Evolutionary conservation across 2,797 vertebrate genomes (phyloP).

Genomic region (Syndactyla subalaris): DNA sequence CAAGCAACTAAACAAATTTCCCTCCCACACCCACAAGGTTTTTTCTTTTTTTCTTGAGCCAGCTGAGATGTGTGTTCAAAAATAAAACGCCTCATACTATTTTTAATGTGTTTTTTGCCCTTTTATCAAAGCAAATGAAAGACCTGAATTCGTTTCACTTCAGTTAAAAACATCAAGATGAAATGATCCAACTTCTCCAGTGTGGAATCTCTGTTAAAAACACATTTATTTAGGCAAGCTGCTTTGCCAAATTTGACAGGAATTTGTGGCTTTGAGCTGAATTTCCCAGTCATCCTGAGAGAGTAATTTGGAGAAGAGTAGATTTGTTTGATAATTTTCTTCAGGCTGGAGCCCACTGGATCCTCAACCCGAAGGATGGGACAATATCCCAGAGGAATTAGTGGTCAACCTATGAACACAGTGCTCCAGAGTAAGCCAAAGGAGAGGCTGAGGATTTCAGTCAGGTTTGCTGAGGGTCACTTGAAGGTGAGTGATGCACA

Average conservation of each 20-base stretch:
- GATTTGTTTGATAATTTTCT: background rate
- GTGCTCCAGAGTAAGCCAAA: accelerated
- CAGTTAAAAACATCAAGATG: background rate
- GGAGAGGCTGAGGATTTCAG: background rate
- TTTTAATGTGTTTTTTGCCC: accelerated
- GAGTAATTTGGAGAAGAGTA: background rate
- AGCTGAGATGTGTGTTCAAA: background rate
- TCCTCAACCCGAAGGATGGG: background rate
- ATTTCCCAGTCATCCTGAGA: background rate
- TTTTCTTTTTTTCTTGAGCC: background rate
- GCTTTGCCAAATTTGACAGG: background rate
- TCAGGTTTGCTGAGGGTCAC: background rate
- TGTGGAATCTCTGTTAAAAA: background rate
- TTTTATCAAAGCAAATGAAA: background rate
- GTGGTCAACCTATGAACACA: background rate
- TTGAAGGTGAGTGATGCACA: background rate
- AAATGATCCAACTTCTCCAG: background rate
- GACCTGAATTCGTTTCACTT: background rate
- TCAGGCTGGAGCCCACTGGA: background rate
- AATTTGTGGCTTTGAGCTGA: background rate
- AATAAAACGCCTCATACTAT: background rate
- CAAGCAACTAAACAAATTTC: background rate
- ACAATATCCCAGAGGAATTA: background rate
- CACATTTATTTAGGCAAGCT: conserved; percentile 8
- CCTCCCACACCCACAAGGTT: accelerated